Base-by-base conservation (phyloP, 2,888 invertebrate species). In the Neoitamus cyanurus region DNA sequence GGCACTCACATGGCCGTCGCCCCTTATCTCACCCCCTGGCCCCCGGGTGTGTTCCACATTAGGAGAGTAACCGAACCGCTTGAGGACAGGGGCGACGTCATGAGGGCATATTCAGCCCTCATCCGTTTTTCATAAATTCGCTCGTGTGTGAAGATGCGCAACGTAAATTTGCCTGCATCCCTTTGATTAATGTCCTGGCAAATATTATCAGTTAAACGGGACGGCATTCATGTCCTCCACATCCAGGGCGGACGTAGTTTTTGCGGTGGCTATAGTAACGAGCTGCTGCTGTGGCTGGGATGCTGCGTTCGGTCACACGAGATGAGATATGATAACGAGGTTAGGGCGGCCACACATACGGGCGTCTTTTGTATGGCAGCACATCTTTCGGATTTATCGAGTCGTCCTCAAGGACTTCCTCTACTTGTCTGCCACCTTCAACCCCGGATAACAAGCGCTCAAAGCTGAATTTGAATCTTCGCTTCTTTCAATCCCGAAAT, bases 171-270 rank as follows among this genome's bases (percentile, higher is more conserved):
- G 87, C 87, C 87, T 87, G 87, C 87, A 88, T 87, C 87, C 85
- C 87, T 88, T 87, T 88, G 87, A 88, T 87, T 88, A 87, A 88
- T 88, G 87, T 88, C 86, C 87, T 87, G 87, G 87, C 87, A 88
- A 88, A 88, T 88, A 88, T 88, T 87, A 87, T 86, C 87, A 87
- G 87, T 87, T 87, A 87, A 87, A 87, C 85, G 83, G 83, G 77
- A 85, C 85, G 78, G 82, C 82, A 84, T 85, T 78, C 83, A 82
- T 28, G 70, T 58, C 58, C 58, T 70, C 68, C n/a, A 58, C 25
- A 20, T 42, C n/a, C 37, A 36, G 36, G 20, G 20, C 42, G 25
- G 28, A 42, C 28, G 69, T 83, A 68, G 69, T 83, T 69, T 37
- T 83, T 34, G 69, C 37, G 34, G 82, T 68, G 11, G 68, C 58